A percentile compares a stretch with the other conserved stretches of the same genome.
Evolutionary conservation across 2,797 vertebrate genomes (phyloP).

Genomic region (Hoplostethus atlanticus): DNA sequence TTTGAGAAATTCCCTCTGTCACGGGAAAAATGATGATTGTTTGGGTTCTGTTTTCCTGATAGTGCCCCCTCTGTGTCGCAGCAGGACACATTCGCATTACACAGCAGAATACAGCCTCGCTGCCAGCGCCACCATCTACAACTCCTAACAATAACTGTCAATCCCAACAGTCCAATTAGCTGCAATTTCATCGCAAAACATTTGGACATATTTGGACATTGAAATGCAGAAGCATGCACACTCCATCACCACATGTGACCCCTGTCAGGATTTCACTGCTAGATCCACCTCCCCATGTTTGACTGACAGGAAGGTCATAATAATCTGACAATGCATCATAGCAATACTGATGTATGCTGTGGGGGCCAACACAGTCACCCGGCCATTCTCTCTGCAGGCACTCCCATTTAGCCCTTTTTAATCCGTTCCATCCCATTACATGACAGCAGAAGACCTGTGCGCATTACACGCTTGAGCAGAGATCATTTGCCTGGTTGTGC

Average conservation of each 20-base stretch:
- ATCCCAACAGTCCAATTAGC: conserved; percentile 43
- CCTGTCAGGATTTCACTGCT: conserved; percentile 10
- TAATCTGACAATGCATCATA: conserved; percentile 61
- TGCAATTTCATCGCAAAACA: conserved; percentile 24
- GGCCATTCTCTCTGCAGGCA: conserved; percentile 51
- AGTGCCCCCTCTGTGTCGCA: conserved; percentile 51
- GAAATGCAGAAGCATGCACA: background rate
- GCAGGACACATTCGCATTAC: conserved; percentile 56
- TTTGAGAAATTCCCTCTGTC: conserved; percentile 73
- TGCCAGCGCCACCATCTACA: background rate
- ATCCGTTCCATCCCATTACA: conserved; percentile 72
- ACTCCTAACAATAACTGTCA: conserved; percentile 27
- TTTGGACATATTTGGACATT: conserved; percentile 22
- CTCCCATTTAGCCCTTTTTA: conserved; percentile 69
- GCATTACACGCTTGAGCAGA: conserved; percentile 64
- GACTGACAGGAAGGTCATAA: conserved; percentile 69
- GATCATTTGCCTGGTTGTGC: conserved; percentile 64
- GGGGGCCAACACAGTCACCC: conserved; percentile 62
- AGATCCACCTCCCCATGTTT: conserved; percentile 38
- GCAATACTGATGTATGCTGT: conserved; percentile 40
- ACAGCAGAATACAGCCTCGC: conserved; percentile 34
- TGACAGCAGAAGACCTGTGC: conserved; percentile 59
- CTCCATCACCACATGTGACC: conserved; percentile 4
- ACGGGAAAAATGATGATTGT: conserved; percentile 63
- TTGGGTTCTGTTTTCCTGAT: conserved; percentile 59